Conservation (phyloP, 2,113 vertebrate genomes). For the Octodon degus region DNA sequence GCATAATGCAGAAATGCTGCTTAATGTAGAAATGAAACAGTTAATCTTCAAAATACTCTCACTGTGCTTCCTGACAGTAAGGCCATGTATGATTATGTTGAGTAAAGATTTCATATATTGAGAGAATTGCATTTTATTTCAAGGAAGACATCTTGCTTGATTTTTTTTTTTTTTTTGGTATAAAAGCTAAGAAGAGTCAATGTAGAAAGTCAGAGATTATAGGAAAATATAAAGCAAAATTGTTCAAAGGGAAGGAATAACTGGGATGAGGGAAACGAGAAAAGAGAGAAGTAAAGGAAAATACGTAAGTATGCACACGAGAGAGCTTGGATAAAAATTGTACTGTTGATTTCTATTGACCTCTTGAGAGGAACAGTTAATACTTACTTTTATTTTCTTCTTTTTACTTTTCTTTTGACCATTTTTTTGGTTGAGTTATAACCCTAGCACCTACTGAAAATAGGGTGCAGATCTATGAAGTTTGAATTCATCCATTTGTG, state of each 20-base stretch:
- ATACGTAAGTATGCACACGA: too few relatives aligned
- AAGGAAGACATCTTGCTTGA: neutral
- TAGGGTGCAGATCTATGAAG: too few relatives aligned
- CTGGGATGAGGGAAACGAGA: too few relatives aligned
- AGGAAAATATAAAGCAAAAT: slow-evolving; percentile 40
- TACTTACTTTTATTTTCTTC: too few relatives aligned
- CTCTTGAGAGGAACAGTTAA: too few relatives aligned
- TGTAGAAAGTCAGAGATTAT: slow-evolving; percentile 16
- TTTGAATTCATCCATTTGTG: too few relatives aligned
- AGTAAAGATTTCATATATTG: slow-evolving; percentile 17
- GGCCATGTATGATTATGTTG: slow-evolving; percentile 19
- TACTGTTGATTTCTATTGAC: too few relatives aligned
- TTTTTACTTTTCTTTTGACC: too few relatives aligned
- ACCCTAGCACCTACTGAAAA: too few relatives aligned
- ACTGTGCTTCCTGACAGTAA: slow-evolving; percentile 25
- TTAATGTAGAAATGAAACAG: slow-evolving; percentile 1
- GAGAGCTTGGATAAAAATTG: too few relatives aligned
- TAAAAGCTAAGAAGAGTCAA: slow-evolving; percentile 40
- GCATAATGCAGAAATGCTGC: neutral
- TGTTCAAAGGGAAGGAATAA: neutral
- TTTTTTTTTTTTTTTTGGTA: slow-evolving; percentile 35
- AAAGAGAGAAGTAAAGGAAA: too few relatives aligned
- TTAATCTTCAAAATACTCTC: slow-evolving; percentile 47
- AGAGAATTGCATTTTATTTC: slow-evolving; percentile 42
- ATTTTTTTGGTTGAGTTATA: too few relatives aligned